Evolutionary conservation across 1,140 invertebrate genomes (phyloP).

Genomic region (Eupristina koningsbergeri): DNA sequence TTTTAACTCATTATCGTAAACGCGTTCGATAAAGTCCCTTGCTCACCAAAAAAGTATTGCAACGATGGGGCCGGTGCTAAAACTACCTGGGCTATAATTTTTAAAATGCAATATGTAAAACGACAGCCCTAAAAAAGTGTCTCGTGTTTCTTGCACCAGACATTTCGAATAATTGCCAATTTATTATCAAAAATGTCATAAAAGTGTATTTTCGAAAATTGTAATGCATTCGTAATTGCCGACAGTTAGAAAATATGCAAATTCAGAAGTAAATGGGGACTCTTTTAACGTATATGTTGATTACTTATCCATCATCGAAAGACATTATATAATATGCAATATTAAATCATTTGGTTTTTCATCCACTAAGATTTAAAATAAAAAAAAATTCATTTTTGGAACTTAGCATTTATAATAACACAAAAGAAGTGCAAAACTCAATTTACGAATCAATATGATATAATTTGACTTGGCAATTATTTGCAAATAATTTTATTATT

Average conservation of each 20-base stretch:
- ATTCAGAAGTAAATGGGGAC: not conserved
- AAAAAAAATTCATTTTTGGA: not conserved
- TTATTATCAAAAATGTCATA: not conserved
- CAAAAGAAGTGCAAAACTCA: not conserved
- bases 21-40: not conserved
- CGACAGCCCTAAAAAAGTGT: not conserved
- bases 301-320: not conserved
- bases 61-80: not conserved
- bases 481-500: too few relatives aligned
- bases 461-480: too few relatives aligned
- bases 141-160: not conserved
- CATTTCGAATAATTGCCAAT: too few relatives aligned
- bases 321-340: not conserved
- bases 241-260: conserved; percentile 6
- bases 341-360: not conserved
- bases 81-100: not conserved
- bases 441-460: not conserved
- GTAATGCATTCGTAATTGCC: not conserved
- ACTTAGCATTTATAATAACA: not conserved
- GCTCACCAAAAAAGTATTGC: not conserved
- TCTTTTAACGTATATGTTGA: not conserved
- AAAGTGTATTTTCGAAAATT: not conserved
- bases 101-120: not conserved
- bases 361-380: not conserved
- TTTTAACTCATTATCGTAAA: not conserved